Base-by-base conservation (phyloP, 2,797 vertebrate species). In the Chlorospingus semifuscus region DNA sequence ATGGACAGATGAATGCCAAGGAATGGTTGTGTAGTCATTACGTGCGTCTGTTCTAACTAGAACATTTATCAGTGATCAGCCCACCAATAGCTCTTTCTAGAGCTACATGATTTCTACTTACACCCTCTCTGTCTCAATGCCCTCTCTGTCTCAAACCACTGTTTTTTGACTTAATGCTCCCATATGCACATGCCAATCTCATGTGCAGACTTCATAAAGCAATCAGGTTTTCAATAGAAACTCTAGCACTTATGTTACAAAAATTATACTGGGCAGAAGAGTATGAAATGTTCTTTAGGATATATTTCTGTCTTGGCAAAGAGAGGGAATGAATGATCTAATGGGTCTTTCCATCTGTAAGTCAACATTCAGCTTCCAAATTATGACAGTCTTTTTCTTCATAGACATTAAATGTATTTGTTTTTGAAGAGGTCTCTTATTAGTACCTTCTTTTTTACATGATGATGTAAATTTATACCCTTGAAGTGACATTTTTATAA, bases 301-400 rank as follows among this genome's bases (percentile, higher is more conserved):
- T 94, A 65, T 55, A 78, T 74, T 93, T 83, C 47, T 93, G 21
- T 75, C 92, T 90, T 95, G 93, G 96, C 90, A 95, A 83, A 75
- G 88, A 89, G 50, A 87, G 47, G 37, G 24, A 87, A 82, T 66
- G 66, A 84, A 80, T 87, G 66, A 82, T 95, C 83, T 95, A 94
- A 94, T 82, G 84, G 92, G 56, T 95, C 89, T 93, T 94, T 91
- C 89, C 89, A 89, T 96, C 69, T 96, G 39, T 69, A 94, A 96
- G 76, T 81, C 90, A 94, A 87, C 53, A 86, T 89, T 95, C 69
- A 78, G 42, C 55, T 75, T 93, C 53, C 42, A 93, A 92, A 79
- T 78, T 55, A 56, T 64, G n/a, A 81, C 37, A 57, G 36, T 55
- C n/a, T 78, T 60, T 83, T 83, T 55, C 78, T 81, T 83, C 50